Conservation (phyloP, 53 echinoderm and acorn worm species). For the Paracentrotus lividus region DNA sequence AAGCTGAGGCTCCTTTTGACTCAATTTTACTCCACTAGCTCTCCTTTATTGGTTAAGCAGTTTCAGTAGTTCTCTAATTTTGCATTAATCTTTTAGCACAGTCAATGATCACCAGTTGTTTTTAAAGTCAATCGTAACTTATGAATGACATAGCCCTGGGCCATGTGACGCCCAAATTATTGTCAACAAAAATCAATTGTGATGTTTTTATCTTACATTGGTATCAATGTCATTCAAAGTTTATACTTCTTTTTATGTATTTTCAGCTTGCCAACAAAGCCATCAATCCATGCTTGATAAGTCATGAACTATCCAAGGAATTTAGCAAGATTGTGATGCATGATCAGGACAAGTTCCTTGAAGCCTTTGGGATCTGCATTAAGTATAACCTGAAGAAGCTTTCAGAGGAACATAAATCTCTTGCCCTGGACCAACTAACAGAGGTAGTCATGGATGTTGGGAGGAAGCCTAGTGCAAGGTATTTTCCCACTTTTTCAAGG, state of each 20-base stretch:
- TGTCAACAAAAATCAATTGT: too few species aligned
- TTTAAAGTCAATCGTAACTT: too few species aligned
- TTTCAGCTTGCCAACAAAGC: constrained; percentile 9
- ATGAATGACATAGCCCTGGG: too few species aligned
- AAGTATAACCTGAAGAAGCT: constrained; percentile 44
- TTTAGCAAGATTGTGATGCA: background rate
- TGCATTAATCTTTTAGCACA: too few species aligned
- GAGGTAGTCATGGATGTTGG: constrained; percentile 61
- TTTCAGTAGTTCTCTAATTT: too few species aligned
- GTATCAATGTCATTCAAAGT: background rate
- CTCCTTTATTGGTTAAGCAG: too few species aligned
- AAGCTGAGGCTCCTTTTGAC: too few species aligned
- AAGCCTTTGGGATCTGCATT: constrained; percentile 35
- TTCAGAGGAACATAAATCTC: background rate
- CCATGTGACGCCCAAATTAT: too few species aligned
- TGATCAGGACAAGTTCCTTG: constrained; percentile 46
- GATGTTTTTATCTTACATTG: too few species aligned
- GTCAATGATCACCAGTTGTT: too few species aligned
- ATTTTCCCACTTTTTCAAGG: background rate
- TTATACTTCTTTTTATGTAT: background rate
- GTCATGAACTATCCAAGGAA: background rate
- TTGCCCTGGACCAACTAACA: constrained; percentile 24
- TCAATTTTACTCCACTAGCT: too few species aligned
- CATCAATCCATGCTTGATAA: constrained; percentile 36
- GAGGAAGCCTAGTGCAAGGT: constrained; percentile 63